A percentile compares a stretch with the other conserved stretches of the same genome.
These are phyloP conservation scores for Addax nasomaculatus DNA, from an alignment of 2,113 vertebrate species.

Conservation along the genomic window DNA sequence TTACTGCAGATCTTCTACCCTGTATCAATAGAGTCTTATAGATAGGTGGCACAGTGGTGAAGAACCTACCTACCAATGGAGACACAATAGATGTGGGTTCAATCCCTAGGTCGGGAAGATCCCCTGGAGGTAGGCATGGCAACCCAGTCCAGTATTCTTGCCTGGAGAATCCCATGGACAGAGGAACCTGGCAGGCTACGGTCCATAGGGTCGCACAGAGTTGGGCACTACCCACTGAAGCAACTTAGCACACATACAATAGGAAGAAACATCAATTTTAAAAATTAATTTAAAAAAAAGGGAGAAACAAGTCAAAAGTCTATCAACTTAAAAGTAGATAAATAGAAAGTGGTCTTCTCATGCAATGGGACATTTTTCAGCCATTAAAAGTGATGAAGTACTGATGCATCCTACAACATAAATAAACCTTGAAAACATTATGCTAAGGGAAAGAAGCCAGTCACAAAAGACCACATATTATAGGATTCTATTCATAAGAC, in stretches of 20 bases:
- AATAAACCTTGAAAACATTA: not conserved
- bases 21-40: not conserved
- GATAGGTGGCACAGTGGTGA: not conserved
- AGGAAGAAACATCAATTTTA: not conserved
- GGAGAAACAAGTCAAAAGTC: not conserved
- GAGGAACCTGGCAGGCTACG: not conserved
- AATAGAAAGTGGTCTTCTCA: not conserved
- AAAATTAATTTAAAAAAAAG: not conserved
- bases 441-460: not conserved
- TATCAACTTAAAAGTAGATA: not conserved
- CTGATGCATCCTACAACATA: not conserved
- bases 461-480: not conserved
- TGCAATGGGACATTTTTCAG: not conserved
- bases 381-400: not conserved
- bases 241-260: not conserved
- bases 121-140: not conserved
- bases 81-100: not conserved
- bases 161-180: not conserved
- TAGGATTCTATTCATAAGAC: not conserved
- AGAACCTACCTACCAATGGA: not conserved
- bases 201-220: not conserved
- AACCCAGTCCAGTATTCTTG: not conserved
- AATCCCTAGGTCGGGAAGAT: not conserved
- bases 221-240: not conserved
- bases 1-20: not conserved